Evolutionary conservation across 2,797 vertebrate species (phyloP).

Genomic region (Enteromius mattozi): DNA sequence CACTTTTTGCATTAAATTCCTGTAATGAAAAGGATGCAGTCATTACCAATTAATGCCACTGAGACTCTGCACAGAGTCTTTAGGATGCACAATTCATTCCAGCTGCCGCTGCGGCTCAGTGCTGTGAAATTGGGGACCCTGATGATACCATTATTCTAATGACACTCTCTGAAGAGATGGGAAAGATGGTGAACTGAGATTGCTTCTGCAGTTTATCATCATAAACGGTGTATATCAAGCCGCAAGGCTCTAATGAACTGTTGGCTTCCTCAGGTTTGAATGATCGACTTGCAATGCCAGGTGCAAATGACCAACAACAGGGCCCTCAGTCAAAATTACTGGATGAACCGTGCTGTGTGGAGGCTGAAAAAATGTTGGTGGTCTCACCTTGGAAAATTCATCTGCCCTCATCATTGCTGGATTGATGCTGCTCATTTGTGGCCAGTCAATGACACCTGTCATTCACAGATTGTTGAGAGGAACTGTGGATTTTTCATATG

Average conservation of each 20-base stretch:
- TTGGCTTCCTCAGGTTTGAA: conserved; percentile 52
- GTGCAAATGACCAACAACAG: conserved; percentile 43
- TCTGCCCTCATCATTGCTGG: conserved; percentile 11
- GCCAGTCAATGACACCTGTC: background rate
- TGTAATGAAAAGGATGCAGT: conserved; percentile 55
- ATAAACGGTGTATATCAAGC: conserved; percentile 48
- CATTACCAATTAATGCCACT: conserved; percentile 51
- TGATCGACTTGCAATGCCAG: conserved; percentile 41
- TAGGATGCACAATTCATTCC: conserved; percentile 66
- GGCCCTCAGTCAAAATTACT: background rate
- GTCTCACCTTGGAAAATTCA: conserved; percentile 1
- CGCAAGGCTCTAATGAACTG: conserved; percentile 53
- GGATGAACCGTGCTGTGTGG: conserved; percentile 2
- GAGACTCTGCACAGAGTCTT: conserved; percentile 55
- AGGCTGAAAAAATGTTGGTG: conserved; percentile 10
- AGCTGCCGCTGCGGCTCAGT: conserved; percentile 69
- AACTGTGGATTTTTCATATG: conserved; percentile 1
- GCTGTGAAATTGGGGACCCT: conserved; percentile 66
- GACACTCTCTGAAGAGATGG: conserved; percentile 69
- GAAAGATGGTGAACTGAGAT: conserved; percentile 51
- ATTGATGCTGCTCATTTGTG: conserved; percentile 10
- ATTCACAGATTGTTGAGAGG: background rate
- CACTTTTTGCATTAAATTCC: conserved; percentile 57
- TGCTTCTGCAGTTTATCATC: conserved; percentile 44
- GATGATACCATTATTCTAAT: conserved; percentile 70